Evolutionary conservation across 2,888 invertebrate species (phyloP), one percentile per base, ranked within the genome.

Genomic region (Leptinotarsa rubiginosa): DNA sequence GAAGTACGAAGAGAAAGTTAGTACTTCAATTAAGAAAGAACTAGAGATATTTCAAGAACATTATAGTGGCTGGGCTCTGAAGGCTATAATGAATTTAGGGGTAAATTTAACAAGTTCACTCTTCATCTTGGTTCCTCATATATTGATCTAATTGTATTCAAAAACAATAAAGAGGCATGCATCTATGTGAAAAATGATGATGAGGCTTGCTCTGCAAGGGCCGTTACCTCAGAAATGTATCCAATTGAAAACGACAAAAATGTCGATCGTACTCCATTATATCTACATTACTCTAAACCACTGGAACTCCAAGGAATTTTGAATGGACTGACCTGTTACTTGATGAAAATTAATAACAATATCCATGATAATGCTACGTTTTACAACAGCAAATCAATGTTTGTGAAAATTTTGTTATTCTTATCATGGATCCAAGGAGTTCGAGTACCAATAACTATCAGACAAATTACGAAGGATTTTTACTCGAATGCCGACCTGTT

Each of bases 111-210:
- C 70, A 76, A 81, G 62, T 82, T 77, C 65, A 78, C 73, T 5
- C 49, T 5, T 15, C 49, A 49, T 25, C 69, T 69, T n/a, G 80
- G 77, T 4, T 78, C 79, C 47, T 80, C 81, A 49, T 83, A 80
- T 73, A 78, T 83, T 62, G 74, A 78, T 12, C 20, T 83, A 64
- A 81, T 80, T 0, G 3, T 66, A 13, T 56, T 73, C 47, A 78
- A 82, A 47, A 56, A 74, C 67, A 76, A 64, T 1, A 82, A 79
- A 47, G 67, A 77, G 18, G 80, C 82, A 4, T 74, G 78, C 47
- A 73, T 84, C 47, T 83, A 84, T 75, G 79, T 84, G 0, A 74
- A 81, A 69, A 84, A 82, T 73, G 25, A 79, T 16, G 83, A 83
- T 75, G 41, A 78, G 25, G 66, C 73, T 13, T 83, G 83, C 70